Percentiles rank a stretch among this genome's conserved stretches.
These are phyloP conservation scores for Drosophila lowei DNA, from an alignment of 1,140 invertebrate species.

Conservation along the genomic window DNA sequence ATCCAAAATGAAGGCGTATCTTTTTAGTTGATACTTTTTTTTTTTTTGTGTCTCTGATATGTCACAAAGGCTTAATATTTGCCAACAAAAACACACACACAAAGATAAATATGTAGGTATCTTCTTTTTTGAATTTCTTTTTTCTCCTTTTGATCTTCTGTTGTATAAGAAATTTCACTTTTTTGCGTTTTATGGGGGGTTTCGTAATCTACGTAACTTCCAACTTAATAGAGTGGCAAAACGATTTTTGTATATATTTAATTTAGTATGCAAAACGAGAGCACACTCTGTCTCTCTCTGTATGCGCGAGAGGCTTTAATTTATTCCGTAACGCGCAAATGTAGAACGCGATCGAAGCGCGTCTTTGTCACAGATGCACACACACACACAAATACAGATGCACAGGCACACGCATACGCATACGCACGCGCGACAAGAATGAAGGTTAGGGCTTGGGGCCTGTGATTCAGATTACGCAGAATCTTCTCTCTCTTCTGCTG, in stretches of 20 bases:
- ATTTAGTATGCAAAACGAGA: constrained; percentile 34
- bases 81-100: constrained; percentile 18
- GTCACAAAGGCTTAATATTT: constrained; percentile 42
- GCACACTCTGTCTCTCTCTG: background rate
- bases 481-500: constrained; percentile 12
- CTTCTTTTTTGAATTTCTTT: constrained; percentile 41
- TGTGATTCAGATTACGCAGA: constrained; percentile 48
- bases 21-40: constrained; percentile 29
- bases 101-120: constrained; percentile 58
- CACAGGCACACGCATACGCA: constrained; percentile 12
- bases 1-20: constrained; percentile 67
- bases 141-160: constrained; percentile 25
- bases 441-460: constrained; percentile 30
- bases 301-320: constrained; percentile 20
- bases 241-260: constrained; percentile 20
- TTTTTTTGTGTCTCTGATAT: constrained; percentile 28
- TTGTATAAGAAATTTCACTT: constrained; percentile 48
- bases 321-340: constrained; percentile 39
- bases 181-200: constrained; percentile 24
- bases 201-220: constrained; percentile 56
- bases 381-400: background rate
- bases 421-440: constrained; percentile 17
- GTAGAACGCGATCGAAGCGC: constrained; percentile 62
- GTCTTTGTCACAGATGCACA: constrained; percentile 30
- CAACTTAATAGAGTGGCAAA: constrained; percentile 8